Conservation (phyloP, 2,113 vertebrate genomes). For the Ctenomys sociabilis region DNA sequence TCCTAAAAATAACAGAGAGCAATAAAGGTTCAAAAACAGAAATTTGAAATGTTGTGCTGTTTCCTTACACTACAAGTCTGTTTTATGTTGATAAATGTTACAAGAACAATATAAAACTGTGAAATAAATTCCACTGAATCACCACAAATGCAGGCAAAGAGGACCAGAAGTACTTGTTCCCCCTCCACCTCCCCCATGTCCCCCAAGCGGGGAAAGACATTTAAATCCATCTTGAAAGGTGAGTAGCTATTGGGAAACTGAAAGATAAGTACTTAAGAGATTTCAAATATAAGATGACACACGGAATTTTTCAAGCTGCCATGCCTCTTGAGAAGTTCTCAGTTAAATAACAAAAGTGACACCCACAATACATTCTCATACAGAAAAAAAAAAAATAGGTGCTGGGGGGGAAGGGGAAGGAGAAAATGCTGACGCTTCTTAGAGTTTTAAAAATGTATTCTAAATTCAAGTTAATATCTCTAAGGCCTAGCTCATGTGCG, state of each 20-base stretch:
- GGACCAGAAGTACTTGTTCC: background rate
- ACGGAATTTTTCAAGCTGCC: constrained; percentile 56
- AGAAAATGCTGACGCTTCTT: background rate
- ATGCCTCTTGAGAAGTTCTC: constrained; percentile 49
- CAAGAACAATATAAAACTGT: background rate
- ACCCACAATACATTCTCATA: background rate
- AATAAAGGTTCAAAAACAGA: background rate
- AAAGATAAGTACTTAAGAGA: constrained; percentile 63
- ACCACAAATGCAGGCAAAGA: background rate
- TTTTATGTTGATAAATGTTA: constrained; percentile 44
- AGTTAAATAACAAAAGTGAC: constrained; percentile 38
- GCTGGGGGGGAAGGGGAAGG: background rate
- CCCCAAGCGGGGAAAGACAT: background rate
- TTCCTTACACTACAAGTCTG: background rate
- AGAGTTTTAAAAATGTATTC: background rate
- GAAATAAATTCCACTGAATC: constrained; percentile 8
- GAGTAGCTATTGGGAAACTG: constrained; percentile 49
- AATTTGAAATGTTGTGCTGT: background rate
- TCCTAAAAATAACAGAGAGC: background rate
- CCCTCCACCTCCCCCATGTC: background rate
- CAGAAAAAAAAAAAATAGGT: background rate
- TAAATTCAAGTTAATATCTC: constrained; percentile 17
- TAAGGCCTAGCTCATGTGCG: background rate
- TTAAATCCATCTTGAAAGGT: constrained; percentile 62
- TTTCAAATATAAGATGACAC: constrained; percentile 65